Evolutionary conservation across 1,140 invertebrate species (phyloP).

Genomic region (Archivesica marissinica): DNA sequence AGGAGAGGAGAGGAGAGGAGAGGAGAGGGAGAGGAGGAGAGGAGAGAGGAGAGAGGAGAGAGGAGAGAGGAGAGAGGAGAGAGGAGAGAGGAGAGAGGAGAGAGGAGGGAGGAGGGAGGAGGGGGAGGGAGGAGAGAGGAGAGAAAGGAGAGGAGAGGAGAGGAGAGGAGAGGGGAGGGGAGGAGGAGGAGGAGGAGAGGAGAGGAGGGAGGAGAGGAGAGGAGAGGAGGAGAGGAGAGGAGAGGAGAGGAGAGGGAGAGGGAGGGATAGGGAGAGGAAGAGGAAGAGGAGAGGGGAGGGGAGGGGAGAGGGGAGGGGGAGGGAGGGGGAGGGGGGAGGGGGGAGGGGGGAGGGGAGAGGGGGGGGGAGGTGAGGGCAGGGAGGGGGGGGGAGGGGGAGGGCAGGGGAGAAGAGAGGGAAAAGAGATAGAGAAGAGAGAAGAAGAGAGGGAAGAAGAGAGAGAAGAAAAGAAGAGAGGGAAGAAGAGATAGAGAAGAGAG

Average conservation of each 20-base stretch:
- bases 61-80: too few species aligned
- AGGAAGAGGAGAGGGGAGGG: neutral
- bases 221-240: neutral
- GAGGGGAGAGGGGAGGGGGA: neutral
- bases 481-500: neutral
- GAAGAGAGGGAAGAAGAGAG: neutral
- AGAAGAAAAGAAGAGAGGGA: neutral
- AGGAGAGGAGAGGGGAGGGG: too few species aligned
- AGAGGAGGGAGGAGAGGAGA: neutral
- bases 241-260: neutral
- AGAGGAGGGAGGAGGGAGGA: too few species aligned
- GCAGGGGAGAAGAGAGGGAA: neutral
- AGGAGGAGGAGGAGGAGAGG: neutral
- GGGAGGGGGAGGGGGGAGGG: conserved; percentile 7
- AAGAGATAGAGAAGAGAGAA: neutral
- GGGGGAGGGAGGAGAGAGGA: too few species aligned
- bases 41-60: too few species aligned
- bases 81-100: too few species aligned
- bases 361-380: too few species aligned
- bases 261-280: neutral
- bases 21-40: too few species aligned
- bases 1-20: too few species aligned
- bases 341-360: neutral
- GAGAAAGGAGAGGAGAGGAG: too few species aligned
- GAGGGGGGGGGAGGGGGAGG: neutral